Conservation (phyloP, 2,888 invertebrate genomes). For the Crocallis elinguaria region DNA sequence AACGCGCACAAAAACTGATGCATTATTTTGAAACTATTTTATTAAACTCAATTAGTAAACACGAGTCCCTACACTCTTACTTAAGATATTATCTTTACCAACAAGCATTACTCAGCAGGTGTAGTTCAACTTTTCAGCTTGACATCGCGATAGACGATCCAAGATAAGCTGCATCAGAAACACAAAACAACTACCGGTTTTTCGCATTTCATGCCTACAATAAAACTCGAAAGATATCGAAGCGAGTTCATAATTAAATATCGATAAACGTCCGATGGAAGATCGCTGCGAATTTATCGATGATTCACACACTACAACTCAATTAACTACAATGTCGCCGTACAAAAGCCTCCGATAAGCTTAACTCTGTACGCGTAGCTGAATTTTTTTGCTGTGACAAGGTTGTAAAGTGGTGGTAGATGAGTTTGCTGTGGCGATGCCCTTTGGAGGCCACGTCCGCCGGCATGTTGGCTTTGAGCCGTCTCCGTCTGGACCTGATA, state of each 20-base stretch:
- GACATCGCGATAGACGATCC: slow-evolving; percentile 2
- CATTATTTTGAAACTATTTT: no score
- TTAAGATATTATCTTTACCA: background rate
- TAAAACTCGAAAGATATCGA: slow-evolving; percentile 4
- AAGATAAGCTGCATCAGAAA: slow-evolving; percentile 10
- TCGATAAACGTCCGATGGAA: slow-evolving; percentile 60
- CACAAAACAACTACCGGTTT: slow-evolving; percentile 20
- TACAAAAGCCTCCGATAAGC: background rate
- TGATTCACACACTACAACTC: background rate
- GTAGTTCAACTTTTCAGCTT: background rate
- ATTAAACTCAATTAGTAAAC: slow-evolving; percentile 18
- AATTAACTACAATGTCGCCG: background rate
- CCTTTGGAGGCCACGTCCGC: slow-evolving; percentile 22
- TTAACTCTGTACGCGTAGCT: background rate
- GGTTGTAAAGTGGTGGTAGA: background rate
- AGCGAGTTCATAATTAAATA: slow-evolving; percentile 63
- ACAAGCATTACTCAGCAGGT: slow-evolving; percentile 14
- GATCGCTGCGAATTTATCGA: slow-evolving; percentile 25
- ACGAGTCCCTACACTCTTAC: background rate
- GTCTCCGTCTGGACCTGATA: slow-evolving; percentile 17
- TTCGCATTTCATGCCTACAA: slow-evolving; percentile 11
- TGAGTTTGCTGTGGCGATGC: slow-evolving; percentile 3
- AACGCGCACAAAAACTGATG: no score
- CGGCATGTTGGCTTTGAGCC: slow-evolving; percentile 25
- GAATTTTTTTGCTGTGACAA: background rate